Percentiles rank a stretch among this genome's conserved stretches.
phyloP scores from a whole-genome alignment of 2,797 vertebrate genomes.

The Tapera naevia region DNA sequence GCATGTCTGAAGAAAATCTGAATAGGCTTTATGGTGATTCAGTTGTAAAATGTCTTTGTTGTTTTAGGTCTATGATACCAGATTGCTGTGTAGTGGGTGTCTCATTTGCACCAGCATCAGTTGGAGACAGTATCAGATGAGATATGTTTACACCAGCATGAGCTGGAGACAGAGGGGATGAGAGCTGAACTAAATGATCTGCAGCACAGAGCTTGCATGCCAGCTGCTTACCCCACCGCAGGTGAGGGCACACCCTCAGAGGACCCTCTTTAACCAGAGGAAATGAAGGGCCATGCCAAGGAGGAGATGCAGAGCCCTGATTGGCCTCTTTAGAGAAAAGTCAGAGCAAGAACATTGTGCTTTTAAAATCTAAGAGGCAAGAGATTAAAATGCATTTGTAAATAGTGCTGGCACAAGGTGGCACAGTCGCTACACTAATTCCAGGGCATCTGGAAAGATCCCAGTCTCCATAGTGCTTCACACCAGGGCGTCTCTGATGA shows the following conservation, averaged over 20 bases:
- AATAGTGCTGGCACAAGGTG: slow-evolving; percentile 57
- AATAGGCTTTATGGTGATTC: neutral
- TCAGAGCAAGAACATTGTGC: neutral
- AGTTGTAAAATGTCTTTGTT: neutral
- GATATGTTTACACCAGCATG: neutral
- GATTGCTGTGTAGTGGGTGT: neutral
- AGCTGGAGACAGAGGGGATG: neutral
- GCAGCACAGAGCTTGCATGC: neutral
- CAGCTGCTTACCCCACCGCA: neutral
- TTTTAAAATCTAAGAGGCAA: neutral
- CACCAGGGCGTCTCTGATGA: fast-evolving
- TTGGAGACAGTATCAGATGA: neutral
- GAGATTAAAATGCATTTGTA: neutral
- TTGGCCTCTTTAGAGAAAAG: neutral
- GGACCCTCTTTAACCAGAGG: neutral
- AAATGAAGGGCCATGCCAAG: neutral
- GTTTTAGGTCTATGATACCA: neutral
- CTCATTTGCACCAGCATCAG: neutral
- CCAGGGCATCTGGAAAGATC: slow-evolving; percentile 18
- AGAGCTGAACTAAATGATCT: neutral
- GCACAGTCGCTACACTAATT: slow-evolving; percentile 43
- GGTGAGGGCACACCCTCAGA: neutral
- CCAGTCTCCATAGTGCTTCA: neutral
- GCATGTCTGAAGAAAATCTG: neutral
- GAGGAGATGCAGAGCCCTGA: fast-evolving